Conservation (phyloP, 37 sponge, comb jelly and placozoan species). For the Spongia lamella region DNA sequence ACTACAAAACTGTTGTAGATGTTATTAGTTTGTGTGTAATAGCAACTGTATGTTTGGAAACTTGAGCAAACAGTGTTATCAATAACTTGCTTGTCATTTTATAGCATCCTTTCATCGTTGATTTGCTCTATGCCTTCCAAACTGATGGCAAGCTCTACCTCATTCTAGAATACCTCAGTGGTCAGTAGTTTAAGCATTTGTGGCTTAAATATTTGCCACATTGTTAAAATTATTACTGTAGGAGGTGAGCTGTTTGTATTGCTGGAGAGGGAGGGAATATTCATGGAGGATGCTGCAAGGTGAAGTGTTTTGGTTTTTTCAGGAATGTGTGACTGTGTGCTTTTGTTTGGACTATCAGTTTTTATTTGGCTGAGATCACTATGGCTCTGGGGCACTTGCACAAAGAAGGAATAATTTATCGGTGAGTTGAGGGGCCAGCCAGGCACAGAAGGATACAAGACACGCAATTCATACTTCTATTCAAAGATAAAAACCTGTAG, state of each 20-base stretch:
- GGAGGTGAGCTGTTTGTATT: conserved; percentile 97
- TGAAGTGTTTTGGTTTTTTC: no score
- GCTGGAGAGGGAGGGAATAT: conserved; percentile 96
- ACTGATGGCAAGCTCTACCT: conserved; percentile 96
- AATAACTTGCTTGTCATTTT: background rate
- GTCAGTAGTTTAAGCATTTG: conserved; percentile 35
- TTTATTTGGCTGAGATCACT: conserved; percentile 91
- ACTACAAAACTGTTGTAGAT: background rate
- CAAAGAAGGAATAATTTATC: conserved; percentile 91
- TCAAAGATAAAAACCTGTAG: no score
- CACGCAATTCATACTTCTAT: no score
- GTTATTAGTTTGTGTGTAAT: background rate
- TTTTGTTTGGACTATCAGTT: conserved; percentile 45
- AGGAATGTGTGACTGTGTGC: background rate
- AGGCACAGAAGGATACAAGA: no score
- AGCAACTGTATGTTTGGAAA: background rate
- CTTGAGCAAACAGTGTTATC: background rate
- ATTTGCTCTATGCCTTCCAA: conserved; percentile 92
- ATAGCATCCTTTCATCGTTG: conserved; percentile 92
- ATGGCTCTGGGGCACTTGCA: conserved; percentile 96
- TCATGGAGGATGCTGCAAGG: conserved; percentile 92
- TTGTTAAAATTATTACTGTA: conserved; percentile 15
- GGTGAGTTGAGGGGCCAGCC: no score
- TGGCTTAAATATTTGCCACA: background rate
- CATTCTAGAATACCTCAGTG: conserved; percentile 94